Evolutionary conservation across 2,113 vertebrate genomes (phyloP).

Genomic region (Nerophis lumbriciformis): DNA sequence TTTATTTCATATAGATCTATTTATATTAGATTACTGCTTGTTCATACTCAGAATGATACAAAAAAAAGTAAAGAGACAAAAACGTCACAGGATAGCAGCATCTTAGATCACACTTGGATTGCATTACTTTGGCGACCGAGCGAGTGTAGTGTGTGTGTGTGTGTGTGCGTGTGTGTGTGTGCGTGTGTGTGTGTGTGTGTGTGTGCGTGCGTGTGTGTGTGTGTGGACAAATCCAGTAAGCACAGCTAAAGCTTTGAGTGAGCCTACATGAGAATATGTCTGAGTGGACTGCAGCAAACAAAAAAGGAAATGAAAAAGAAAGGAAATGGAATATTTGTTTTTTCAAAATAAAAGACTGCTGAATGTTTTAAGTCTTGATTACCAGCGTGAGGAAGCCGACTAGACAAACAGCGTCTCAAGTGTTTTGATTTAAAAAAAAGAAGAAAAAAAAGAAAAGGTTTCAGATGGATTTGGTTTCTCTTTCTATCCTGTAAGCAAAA

Average conservation of each 20-base stretch:
- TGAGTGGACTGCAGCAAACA: slow-evolving; percentile 62
- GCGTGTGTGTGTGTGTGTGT: slow-evolving; percentile 22
- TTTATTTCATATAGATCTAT: slow-evolving; percentile 33
- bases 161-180: slow-evolving; percentile 14
- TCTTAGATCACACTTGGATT: slow-evolving; percentile 72
- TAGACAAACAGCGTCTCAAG: slow-evolving; percentile 74
- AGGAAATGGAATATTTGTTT: slow-evolving; percentile 69
- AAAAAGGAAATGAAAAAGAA: slow-evolving; percentile 58
- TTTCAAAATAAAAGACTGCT: slow-evolving; percentile 59
- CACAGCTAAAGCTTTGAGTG: slow-evolving; percentile 63
- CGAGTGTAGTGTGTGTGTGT: slow-evolving; percentile 20
- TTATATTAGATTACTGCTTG: slow-evolving; percentile 73
- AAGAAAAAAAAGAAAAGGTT: slow-evolving; percentile 12
- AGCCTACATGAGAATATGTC: slow-evolving; percentile 66
- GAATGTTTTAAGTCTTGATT: slow-evolving; percentile 69
- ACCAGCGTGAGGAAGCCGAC: slow-evolving; percentile 46
- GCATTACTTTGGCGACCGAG: slow-evolving; percentile 75
- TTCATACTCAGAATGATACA: slow-evolving; percentile 56
- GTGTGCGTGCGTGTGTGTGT: slow-evolving; percentile 5
- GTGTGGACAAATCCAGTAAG: slow-evolving; percentile 34
- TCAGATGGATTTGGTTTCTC: slow-evolving; percentile 60
- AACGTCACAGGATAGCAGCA: slow-evolving; percentile 79
- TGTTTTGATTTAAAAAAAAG: slow-evolving; percentile 63
- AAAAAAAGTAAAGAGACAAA: slow-evolving; percentile 33
- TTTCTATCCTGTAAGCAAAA: slow-evolving; percentile 57